Evolutionary conservation across 2,113 vertebrate genomes (phyloP), one percentile per base, ranked within the genome.

Genomic region (Phodopus roborovskii): DNA sequence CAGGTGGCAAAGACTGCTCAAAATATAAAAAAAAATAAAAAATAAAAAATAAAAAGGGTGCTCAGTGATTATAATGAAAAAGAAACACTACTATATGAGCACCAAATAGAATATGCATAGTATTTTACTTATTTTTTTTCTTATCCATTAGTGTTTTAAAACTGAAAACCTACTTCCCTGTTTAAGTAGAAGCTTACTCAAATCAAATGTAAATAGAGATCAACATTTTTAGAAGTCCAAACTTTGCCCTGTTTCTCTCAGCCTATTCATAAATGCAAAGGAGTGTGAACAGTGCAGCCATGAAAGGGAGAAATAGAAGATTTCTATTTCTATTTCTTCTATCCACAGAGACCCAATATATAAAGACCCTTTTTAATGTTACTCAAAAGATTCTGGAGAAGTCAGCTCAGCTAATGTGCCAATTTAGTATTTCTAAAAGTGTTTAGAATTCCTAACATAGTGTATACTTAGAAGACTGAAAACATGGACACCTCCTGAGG

Each of bases 101-200:
- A 73, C 70, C 88, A 90, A 96, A 94, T 75, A 95, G 70, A 95
- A 92, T 92, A 97, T 96, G 81, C 74, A 92, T 96, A 94, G 26
- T 70, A 90, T 96, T 96, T 86, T 86, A 64, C 88, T 95, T 62
- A 91, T 95, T 97, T 97, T 92, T 96, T 97, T 97, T 95, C 75
- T 95, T 94, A 97, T 96, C 96, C 93, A 94, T 96, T 95, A 90
- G 78, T 96, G 82, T 95, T 97, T 97, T 96, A 94, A 96, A 96
- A 97, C 95, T 92, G 87, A 89, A 94, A 90, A 36, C 89, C 56
- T 71, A 70, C 92, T 94, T 94, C 39, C 73, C 78, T 95, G 48
- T 97, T 97, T 95, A 97, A 97, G 96, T 75, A 95, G 36, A 93
- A 95, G 64, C 87, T 96, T 96, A 97, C 95, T 96, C 91, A 97